These are phyloP conservation scores for Garrulus glandarius DNA, from an alignment of 2,797 vertebrate genomes.

Conservation along the genomic window DNA sequence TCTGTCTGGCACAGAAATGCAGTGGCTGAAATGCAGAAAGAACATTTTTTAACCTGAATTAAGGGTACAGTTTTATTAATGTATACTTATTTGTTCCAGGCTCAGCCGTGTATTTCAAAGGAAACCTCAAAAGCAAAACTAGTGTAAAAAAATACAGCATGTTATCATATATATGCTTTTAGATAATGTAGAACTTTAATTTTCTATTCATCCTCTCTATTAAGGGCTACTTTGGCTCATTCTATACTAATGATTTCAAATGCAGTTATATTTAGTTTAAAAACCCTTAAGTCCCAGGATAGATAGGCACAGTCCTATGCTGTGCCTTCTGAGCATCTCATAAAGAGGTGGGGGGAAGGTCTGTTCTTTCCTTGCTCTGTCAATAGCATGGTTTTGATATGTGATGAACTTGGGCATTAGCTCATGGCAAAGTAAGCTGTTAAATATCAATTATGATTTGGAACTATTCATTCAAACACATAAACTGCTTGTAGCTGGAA, in stretches of 20 bases:
- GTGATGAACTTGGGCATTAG: not conserved
- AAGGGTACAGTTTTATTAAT: not conserved
- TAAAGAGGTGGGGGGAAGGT: not conserved
- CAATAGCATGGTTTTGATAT: not conserved
- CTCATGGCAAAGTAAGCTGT: not conserved
- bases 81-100: not conserved
- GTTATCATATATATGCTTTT: not conserved
- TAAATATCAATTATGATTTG: not conserved
- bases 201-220: not conserved
- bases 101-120: not conserved
- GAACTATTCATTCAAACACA: not conserved
- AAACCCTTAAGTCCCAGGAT: not conserved
- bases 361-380: not conserved
- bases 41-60: not conserved
- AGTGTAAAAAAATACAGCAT: not conserved
- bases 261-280: not conserved
- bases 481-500: not conserved
- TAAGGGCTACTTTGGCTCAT: not conserved
- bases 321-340: not conserved
- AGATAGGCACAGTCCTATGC: not conserved
- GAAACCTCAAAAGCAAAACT: not conserved
- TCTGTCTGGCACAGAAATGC: not conserved
- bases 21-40: not conserved
- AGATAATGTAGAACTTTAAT: not conserved
- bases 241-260: not conserved